A percentile compares a stretch with the other conserved stretches of the same genome.
Conservation (phyloP, 2,797 vertebrate genomes). For the Chelon labrosus region DNA sequence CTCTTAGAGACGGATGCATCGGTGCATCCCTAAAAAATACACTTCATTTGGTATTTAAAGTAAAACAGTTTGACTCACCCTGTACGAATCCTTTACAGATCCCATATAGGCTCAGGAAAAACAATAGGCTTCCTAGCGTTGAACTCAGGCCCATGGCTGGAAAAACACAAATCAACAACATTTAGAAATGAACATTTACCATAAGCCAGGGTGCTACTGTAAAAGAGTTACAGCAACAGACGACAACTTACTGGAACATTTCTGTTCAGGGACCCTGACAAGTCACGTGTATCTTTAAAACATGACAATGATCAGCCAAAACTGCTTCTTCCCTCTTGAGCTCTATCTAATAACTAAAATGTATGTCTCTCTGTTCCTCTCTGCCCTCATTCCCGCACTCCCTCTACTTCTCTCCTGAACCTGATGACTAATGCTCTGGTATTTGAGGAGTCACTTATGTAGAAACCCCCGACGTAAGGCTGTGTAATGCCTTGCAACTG, state of each 20-base stretch:
- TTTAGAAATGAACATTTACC: constrained; percentile 1
- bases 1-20: too few relatives aligned
- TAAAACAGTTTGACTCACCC: constrained; percentile 43
- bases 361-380: neutral
- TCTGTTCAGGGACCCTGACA: neutral
- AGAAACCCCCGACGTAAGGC: neutral
- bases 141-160: constrained; percentile 56
- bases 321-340: neutral
- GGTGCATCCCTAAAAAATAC: too few relatives aligned
- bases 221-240: neutral
- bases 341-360: neutral
- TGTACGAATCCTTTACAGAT: constrained; percentile 21
- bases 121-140: constrained; percentile 27
- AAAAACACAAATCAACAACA: constrained; percentile 18
- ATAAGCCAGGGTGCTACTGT: neutral
- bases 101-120: constrained; percentile 22
- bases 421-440: constrained; percentile 13
- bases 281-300: neutral
- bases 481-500: constrained; percentile 16
- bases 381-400: neutral
- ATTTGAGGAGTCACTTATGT: constrained; percentile 7
- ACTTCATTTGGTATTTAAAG: too few relatives aligned
- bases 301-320: neutral
- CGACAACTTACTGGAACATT: constrained; percentile 25
- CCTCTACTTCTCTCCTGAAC: too few relatives aligned